Evolutionary conservation across 2,797 vertebrate genomes (phyloP).

Genomic region (Premnoplex brunnescens): DNA sequence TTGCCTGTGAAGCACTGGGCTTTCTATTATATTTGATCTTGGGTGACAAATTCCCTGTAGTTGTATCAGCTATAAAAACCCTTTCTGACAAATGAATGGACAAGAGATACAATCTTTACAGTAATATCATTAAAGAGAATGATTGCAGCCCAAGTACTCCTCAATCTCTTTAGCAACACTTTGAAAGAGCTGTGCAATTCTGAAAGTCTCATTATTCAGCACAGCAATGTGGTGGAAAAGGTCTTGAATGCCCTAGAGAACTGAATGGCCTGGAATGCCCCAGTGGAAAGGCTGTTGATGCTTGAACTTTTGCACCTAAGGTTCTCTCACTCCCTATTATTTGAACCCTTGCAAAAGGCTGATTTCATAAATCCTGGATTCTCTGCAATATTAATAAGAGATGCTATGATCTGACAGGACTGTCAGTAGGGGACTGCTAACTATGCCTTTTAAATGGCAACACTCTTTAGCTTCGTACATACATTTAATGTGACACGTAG

Average conservation of each 20-base stretch:
- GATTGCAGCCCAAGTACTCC: neutral
- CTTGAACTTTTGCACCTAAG: neutral
- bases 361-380: neutral
- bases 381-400: neutral
- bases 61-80: neutral
- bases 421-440: neutral
- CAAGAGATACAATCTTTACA: neutral
- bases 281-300: neutral
- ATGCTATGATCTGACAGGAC: neutral
- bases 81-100: neutral
- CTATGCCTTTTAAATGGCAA: neutral
- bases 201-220: neutral
- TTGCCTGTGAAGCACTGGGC: neutral
- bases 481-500: neutral
- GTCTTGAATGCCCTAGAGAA: neutral
- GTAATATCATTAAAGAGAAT: neutral
- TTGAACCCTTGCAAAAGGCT: neutral
- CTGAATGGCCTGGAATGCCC: neutral
- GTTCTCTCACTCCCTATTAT: neutral
- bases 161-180: constrained; percentile 12
- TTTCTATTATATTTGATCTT: neutral
- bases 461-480: neutral
- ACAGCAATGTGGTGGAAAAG: neutral
- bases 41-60: neutral
- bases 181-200: neutral